A percentile compares a stretch with the other conserved stretches of the same genome.
Evolutionary conservation across 2,113 vertebrate species (phyloP).

Genomic region (Hypocryptadius cinnamomeus): DNA sequence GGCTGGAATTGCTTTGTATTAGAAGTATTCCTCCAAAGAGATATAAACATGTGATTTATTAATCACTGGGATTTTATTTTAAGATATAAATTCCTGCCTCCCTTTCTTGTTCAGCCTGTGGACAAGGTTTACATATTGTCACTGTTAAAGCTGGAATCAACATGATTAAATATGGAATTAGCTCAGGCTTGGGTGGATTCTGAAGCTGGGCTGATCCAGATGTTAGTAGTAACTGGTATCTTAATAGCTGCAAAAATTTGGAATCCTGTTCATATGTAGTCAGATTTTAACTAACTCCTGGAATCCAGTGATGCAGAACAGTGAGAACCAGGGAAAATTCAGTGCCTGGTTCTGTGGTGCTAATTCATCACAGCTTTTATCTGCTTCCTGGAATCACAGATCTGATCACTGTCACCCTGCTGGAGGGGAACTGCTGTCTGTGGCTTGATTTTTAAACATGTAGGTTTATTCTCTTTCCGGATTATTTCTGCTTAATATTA

Average conservation of each 20-base stretch:
- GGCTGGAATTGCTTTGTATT: slow-evolving; percentile 43
- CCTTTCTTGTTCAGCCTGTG: slow-evolving; percentile 26
- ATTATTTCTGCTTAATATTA: neutral
- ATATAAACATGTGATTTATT: slow-evolving; percentile 66
- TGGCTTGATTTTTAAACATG: neutral
- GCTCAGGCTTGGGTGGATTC: slow-evolving; percentile 20
- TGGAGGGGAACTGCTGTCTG: neutral
- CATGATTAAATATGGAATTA: slow-evolving; percentile 44
- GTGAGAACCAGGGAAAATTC: neutral
- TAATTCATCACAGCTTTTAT: neutral
- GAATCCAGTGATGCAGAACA: neutral
- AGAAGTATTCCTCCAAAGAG: slow-evolving; percentile 50
- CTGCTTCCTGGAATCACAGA: neutral
- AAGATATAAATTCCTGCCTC: slow-evolving; percentile 37
- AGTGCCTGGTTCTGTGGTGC: neutral
- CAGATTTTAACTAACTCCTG: neutral
- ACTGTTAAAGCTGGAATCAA: slow-evolving; percentile 32
- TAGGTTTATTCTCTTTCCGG: neutral
- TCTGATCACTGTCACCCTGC: neutral
- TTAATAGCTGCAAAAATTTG: neutral
- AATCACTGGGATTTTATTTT: slow-evolving; percentile 56
- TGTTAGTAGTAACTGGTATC: slow-evolving; percentile 15
- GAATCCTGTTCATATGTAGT: neutral
- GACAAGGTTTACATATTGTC: slow-evolving; percentile 26
- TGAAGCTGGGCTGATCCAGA: neutral